Base-by-base conservation (phyloP, 1,140 invertebrate genomes). In the Procambarus virginalis region DNA sequence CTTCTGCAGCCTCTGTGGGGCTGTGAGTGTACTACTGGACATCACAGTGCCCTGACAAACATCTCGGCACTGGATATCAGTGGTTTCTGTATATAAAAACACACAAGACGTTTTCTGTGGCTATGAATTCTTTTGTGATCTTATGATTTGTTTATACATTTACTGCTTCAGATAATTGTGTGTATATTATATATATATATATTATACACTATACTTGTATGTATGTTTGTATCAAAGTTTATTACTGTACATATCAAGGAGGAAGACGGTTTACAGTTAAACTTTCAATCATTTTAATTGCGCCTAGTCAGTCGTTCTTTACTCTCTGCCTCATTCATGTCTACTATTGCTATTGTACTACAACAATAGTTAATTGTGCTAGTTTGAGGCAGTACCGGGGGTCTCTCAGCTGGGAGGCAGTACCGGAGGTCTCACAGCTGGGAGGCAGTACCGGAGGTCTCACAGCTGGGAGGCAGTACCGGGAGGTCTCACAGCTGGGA, bases 211-310 rank as follows among this genome's bases (percentile, higher is more conserved):
- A 81, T 88, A 75, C 70, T 45, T 84, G 81, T 83, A 89, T 84
- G 81, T 77, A 89, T 90, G 84, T 86, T 85, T 90, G 89, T 90
- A 90, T 86, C 81, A 90, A 90, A 75, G 68, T 81, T 85, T 85
- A 80, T 60, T 60, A 77, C 34, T 90, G 83, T 90, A 86, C 84
- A 90, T 90, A 90, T 90, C 89, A 85, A 49, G 49, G 76, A 73
- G 51, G 76, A 76, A 83, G 64, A 83, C 77, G 78, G 80, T 90
- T 90, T 85, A 90, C 83, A 86, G 83, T 90, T 90, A 83, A 77
- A 90, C 82, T 85, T 90, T 85, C 83, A 75, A 68, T 89, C 79
- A 68, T 55, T 89, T 83, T 90, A 89, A 77, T 51, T 84, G 88
- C 81, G 80, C 48, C 88, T 89, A 89, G 88, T 89, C 81, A 89